Conservation (phyloP, 2,113 vertebrate genomes). For the Lathamus discolor region DNA sequence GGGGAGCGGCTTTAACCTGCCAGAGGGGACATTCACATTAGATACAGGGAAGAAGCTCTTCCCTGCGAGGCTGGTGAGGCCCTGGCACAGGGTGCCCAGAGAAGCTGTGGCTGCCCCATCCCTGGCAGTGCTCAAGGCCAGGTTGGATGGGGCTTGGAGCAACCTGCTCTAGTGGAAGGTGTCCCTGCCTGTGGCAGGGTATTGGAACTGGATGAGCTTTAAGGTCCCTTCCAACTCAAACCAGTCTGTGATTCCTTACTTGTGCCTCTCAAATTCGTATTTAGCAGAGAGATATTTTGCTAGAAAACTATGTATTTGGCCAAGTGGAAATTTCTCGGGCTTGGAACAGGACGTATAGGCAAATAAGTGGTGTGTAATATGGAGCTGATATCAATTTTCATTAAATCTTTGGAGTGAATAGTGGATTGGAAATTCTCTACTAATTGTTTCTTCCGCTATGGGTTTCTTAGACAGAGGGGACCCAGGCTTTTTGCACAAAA, state of each 20-base stretch:
- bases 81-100: neutral
- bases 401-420: neutral
- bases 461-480: neutral
- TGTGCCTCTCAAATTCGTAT: neutral
- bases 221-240: neutral
- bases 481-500: neutral
- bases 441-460: neutral
- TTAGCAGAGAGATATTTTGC: neutral
- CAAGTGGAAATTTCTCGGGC: neutral
- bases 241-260: neutral
- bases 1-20: neutral
- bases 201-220: neutral
- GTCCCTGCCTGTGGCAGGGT: neutral
- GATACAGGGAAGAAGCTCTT: neutral
- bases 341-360: neutral
- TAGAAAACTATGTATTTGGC: neutral
- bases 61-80: neutral
- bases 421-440: neutral
- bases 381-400: neutral
- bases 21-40: neutral
- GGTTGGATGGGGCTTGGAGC: neutral
- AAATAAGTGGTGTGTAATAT: neutral
- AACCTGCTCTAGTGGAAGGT: neutral
- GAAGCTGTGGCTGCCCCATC: neutral
- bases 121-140: neutral